A percentile compares a stretch with the other conserved stretches of the same genome.
Conservation (phyloP, 2,888 invertebrate genomes). For the Pyrrhosoma nymphula region DNA sequence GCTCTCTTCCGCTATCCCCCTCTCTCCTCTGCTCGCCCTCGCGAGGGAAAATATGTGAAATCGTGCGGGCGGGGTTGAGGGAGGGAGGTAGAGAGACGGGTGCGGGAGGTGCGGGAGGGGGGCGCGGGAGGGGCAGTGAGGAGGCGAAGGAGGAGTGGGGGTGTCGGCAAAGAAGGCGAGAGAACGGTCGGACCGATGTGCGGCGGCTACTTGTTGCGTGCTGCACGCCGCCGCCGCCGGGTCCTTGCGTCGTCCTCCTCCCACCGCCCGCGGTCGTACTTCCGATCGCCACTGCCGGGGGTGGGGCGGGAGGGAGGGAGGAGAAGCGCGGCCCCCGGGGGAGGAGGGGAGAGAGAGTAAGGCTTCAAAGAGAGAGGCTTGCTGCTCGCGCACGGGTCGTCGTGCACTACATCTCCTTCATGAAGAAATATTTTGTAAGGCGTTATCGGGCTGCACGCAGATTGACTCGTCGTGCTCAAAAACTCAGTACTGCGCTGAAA, state of each 20-base stretch:
- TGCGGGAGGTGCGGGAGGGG: background rate
- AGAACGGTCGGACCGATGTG: background rate
- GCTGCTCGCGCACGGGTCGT: background rate
- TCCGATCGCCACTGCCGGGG: background rate
- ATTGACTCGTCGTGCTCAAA: no score
- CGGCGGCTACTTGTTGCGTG: constrained; percentile 34
- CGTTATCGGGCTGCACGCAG: no score
- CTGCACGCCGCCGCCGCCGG: background rate
- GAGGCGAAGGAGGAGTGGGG: background rate
- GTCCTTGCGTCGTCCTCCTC: background rate
- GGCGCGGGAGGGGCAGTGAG: background rate
- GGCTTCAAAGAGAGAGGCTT: background rate
- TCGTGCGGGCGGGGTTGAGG: background rate
- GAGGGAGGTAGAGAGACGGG: background rate
- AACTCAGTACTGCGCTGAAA: no score
- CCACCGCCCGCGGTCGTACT: background rate
- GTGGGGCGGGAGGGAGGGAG: background rate
- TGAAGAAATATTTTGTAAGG: no score
- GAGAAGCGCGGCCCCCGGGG: background rate
- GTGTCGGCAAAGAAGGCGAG: no score
- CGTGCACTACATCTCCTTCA: no score
- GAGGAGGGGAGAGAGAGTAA: background rate
- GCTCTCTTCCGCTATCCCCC: background rate
- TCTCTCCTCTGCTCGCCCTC: background rate
- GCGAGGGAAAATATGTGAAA: background rate